Evolutionary conservation across 1,140 invertebrate genomes (phyloP).

Genomic region (Hylyphantes graminicola): DNA sequence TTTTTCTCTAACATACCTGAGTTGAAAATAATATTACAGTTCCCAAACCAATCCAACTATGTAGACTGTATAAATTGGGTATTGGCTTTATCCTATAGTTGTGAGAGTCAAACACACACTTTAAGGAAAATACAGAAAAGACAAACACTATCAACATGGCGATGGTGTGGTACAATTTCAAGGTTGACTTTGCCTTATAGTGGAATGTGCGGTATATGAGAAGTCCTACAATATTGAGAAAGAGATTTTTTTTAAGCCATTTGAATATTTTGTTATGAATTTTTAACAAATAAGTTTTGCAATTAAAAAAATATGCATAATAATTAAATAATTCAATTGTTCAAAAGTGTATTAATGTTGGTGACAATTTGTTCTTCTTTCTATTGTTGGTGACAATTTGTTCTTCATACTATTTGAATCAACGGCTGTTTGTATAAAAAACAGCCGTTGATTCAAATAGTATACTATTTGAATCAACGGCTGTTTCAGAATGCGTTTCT

Average conservation of each 20-base stretch:
- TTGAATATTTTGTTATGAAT: too few relatives aligned
- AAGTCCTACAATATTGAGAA: conserved; percentile 68
- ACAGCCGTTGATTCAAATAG: background rate
- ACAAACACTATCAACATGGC: conserved; percentile 77
- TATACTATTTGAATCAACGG: background rate
- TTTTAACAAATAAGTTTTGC: too few relatives aligned
- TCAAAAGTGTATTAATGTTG: background rate
- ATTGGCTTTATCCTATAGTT: conserved; percentile 74
- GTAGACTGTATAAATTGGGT: conserved; percentile 82
- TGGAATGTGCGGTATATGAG: conserved; percentile 84
- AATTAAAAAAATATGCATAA: too few relatives aligned
- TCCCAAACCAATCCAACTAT: conserved; percentile 86
- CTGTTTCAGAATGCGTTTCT: background rate
- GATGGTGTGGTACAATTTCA: conserved; percentile 82
- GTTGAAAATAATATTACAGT: conserved; percentile 80
- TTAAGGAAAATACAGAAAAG: conserved; percentile 77
- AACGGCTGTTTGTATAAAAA: too few relatives aligned
- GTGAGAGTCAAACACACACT: conserved; percentile 88
- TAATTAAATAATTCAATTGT: too few relatives aligned
- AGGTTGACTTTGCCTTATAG: conserved; percentile 77
- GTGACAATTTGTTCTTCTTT: background rate
- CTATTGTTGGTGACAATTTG: background rate
- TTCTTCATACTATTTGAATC: too few relatives aligned
- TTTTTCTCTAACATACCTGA: conserved; percentile 73
- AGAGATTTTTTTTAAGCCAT: too few relatives aligned